Base-by-base conservation (phyloP, 2,888 invertebrate species). In the Griposia aprilina region DNA sequence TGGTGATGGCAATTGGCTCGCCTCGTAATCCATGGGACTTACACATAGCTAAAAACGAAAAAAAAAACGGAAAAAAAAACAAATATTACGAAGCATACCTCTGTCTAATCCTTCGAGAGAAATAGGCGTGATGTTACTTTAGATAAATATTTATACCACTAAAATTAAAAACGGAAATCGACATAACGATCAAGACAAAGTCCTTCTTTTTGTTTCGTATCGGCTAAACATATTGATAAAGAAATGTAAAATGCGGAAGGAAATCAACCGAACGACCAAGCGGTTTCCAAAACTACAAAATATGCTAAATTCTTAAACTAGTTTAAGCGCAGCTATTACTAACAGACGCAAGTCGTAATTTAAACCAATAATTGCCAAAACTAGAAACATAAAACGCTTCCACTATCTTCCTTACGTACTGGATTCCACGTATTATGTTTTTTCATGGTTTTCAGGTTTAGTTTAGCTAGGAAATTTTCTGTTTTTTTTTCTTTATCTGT, bases 321-420 rank as follows among this genome's bases (percentile, higher is more conserved):
- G 10, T n/a, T 20, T 60, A 26, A n/a, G 15, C 8, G n/a, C 30
- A 36, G 30, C 71, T 11, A 20, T 70, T 60, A 45, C 41, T 30
- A 50, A 65, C 78, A 81, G 41, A 74, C 81, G 78, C n/a, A 4
- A 81, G 63, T 52, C 81, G 57, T 78, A 57, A 81, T 74, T 79
- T 65, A 74, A 74, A 65, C 81, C 81, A 45, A 66, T 81, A 74
- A 81, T 59, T 74, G 75, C 57, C 82, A 0, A 65, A 79, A 81
- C 82, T 59, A n/a, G 50, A 1, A 65, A 36, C 50, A 57, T 52
- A 36, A 62, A 55, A 55, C 2, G 10, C 4, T 30, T 50, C 1
- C 10, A 52, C 10, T 3, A 26, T 45, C 26, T 36, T 36, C 48
- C 11, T 13, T 17, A 17, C 1, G 17, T 60, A 26, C 41, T 41